Base-by-base conservation (phyloP, 2,888 invertebrate genomes). In the Malthinus flaveolus region DNA sequence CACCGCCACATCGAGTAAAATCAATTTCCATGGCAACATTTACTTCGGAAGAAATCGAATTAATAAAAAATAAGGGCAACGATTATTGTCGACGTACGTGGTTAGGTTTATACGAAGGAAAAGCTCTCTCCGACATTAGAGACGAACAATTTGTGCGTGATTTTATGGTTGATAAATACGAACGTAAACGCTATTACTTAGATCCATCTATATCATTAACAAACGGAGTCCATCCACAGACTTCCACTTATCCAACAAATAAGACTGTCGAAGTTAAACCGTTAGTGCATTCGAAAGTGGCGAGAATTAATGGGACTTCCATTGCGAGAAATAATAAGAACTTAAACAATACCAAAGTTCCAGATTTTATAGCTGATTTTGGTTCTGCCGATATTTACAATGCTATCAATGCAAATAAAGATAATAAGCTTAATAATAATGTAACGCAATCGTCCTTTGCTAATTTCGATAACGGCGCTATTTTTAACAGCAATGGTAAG, bases 1-100 rank as follows among this genome's bases (percentile, higher is more conserved):
- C 97, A 73, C 97, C 98, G 62, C 98, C 98, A 67, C 97, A 98
- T 80, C 87, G 98, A 66, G 96, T 98, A 63, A 98, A 98, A 81
- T 97, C 97, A 50, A 97, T 98, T 73, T 97, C 97, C 34, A 97
- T 98, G 97, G 95, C 97, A 62, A 95, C 94, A 70, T 98, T 97
- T 80, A 93, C 93, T 59, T 87, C 89, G 69, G 97, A 97, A 71
- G 98, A 98, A 82, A 89, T 98, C 74, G 95, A 96, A 74, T 88
- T 93, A 74, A 84, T 98, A 67, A 90, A 89, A 81, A 83, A 85
- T 65, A 88, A 90, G 78, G 97, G 98, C 68, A 98, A 98, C 80
- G 95, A 96, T 83, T 88, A 91, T 74, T 97, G 97, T 79, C 86
- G 89, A 74, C 88, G 90, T 78, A 90, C 95, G 69, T 98, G 96